These are phyloP conservation scores for Epizoanthus stellaris DNA, from an alignment of 92 coral and sea anemone genomes.

Conservation along the genomic window DNA sequence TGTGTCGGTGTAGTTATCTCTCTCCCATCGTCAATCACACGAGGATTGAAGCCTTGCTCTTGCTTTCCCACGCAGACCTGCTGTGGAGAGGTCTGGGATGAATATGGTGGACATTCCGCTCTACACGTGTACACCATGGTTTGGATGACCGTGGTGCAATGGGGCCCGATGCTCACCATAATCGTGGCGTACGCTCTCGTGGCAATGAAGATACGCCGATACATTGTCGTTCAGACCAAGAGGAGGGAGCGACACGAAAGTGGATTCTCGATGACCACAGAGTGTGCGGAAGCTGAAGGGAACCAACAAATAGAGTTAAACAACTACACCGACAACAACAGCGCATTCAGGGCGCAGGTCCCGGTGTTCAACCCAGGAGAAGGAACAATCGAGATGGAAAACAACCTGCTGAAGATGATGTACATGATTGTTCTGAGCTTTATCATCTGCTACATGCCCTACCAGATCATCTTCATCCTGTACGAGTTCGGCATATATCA, in stretches of 20 bases:
- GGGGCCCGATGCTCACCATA: background rate
- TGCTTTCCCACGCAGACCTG: no score
- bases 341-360: background rate
- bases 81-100: no score
- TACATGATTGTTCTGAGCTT: background rate
- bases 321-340: background rate
- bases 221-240: background rate
- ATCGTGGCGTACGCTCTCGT: slow-evolving; percentile 8
- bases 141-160: background rate
- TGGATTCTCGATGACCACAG: background rate
- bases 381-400: background rate
- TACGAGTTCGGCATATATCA: background rate
- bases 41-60: no score
- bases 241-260: background rate
- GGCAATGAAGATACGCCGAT: slow-evolving; percentile 1
- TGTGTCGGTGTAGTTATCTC: no score
- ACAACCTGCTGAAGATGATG: background rate
- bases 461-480: background rate
- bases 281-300: background rate
- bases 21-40: no score
- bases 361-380: background rate
- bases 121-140: background rate
- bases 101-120: no score
- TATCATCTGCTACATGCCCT: background rate
- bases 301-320: background rate